A percentile compares a stretch with the other conserved stretches of the same genome.
Evolutionary conservation across 1,140 invertebrate species (phyloP).

Genomic region (Ruditapes philippinarum): DNA sequence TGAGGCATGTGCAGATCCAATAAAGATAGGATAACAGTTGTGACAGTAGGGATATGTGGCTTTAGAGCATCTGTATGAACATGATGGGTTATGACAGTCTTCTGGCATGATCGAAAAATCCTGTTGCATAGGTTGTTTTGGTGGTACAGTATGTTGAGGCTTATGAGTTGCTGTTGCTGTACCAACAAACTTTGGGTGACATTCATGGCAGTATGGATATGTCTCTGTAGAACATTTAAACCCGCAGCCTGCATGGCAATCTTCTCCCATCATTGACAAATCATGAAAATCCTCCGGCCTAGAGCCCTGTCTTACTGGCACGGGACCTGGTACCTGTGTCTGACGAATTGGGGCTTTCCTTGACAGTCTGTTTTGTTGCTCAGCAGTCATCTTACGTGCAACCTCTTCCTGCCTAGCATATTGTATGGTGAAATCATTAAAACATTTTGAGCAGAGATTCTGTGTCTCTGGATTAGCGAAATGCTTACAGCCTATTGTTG

Average conservation of each 20-base stretch:
- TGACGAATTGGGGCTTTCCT: background rate
- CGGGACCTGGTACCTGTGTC: background rate
- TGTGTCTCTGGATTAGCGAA: constrained; percentile 71
- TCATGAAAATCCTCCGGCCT: constrained; percentile 22
- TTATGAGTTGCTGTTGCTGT: background rate
- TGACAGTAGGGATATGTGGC: constrained; percentile 81
- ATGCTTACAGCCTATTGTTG: constrained; percentile 70
- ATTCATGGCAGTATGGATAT: constrained; percentile 63
- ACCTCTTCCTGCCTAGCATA: constrained; percentile 56
- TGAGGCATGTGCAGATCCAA: background rate
- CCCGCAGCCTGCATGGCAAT: constrained; percentile 61
- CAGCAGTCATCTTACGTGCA: background rate
- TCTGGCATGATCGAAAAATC: constrained; percentile 70
- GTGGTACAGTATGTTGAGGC: background rate
- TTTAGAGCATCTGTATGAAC: constrained; percentile 76
- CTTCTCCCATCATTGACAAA: constrained; percentile 71
- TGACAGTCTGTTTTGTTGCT: background rate
- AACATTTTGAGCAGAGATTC: constrained; percentile 75
- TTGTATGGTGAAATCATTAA: constrained; percentile 71
- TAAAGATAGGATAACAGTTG: constrained; percentile 65
- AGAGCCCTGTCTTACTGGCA: background rate
- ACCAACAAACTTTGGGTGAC: constrained; percentile 52
- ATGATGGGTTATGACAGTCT: constrained; percentile 69
- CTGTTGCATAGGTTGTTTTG: background rate
- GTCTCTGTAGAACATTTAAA: constrained; percentile 59